Base-by-base conservation (phyloP, 2,888 invertebrate genomes). In the Thalpophila matura region DNA sequence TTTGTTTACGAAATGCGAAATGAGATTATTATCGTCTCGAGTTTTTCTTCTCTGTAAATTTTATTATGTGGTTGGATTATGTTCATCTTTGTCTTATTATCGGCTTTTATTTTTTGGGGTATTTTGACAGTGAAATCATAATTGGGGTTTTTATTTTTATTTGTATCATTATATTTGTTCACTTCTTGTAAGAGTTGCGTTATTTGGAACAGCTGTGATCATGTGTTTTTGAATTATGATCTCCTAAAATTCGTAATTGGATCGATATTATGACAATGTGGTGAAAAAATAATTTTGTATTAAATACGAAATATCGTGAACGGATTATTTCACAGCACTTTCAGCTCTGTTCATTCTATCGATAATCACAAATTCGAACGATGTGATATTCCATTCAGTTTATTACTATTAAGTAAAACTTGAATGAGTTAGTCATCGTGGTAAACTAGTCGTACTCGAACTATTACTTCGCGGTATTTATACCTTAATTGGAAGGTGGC, bases 1-100 rank as follows among this genome's bases (percentile, higher is more conserved):
- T 79, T 74, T 71, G 45, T 76, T 61, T 63, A 58, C 43, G 80
- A 58, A 73, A 65, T 65, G 50, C 24, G 53, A 60, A 79, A 73
- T 69, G 49, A 46, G 58, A 79, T 79, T 69, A 79, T 66, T 67
- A 70, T 64, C 46, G 14, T 59, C 60, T 60, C 43, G 27, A 62
- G 37, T 55, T 75, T 63, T 55, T 43, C 20, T 47, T 35, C 9
- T 35, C 18, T 35, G n/a, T 31, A 53, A 58, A 75, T 75, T n/a
- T n/a, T n/a, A n/a, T n/a, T 57, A 59, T 64, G 51, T 60, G 47
- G 47, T 46, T 49, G 37, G 51, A 56, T 74, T 55, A 53, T 4
- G 12, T 43, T 57, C 46, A 43, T 33, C 27, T 66, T 49, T 38
- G 46, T 74, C 27, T 47, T 24, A 16, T 56, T 47, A 20, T 3